These are phyloP conservation scores for Drosophila flavopinicola DNA, from an alignment of 2,888 invertebrate genomes.

Conservation along the genomic window DNA sequence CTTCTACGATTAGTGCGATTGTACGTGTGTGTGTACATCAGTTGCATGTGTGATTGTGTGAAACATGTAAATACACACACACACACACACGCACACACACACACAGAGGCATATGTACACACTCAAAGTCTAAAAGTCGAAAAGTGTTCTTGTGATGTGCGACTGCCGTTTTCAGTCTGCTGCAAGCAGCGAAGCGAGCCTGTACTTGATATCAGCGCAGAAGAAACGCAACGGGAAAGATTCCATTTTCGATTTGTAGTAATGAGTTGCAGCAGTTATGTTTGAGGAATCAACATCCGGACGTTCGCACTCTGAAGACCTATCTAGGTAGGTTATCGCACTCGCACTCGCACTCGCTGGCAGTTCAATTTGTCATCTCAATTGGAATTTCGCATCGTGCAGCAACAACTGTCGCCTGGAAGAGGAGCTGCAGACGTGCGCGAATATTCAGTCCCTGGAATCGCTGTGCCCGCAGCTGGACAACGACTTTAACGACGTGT, in stretches of 20 bases:
- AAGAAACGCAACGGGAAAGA: slow-evolving; percentile 4
- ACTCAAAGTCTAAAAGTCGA: slow-evolving; percentile 23
- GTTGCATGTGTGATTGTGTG: neutral
- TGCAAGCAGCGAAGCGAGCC: slow-evolving; percentile 26
- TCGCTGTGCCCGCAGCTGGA: slow-evolving; percentile 58
- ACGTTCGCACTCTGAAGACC: slow-evolving; percentile 65
- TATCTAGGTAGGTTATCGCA: slow-evolving; percentile 48
- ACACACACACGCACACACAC: neutral
- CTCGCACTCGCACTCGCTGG: neutral
- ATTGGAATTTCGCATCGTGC: too few relatives aligned
- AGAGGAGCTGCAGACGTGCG: slow-evolving; percentile 78
- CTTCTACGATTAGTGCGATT: slow-evolving; percentile 35
- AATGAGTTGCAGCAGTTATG: slow-evolving; percentile 53
- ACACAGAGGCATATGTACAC: neutral
- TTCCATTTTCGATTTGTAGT: slow-evolving; percentile 4
- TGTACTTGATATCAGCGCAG: slow-evolving; percentile 4
- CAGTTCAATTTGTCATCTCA: neutral
- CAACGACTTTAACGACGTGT: slow-evolving; percentile 75
- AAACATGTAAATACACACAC: slow-evolving; percentile 7
- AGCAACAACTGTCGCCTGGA: slow-evolving; percentile 64
- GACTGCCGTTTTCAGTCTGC: slow-evolving; percentile 61
- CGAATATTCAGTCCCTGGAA: slow-evolving; percentile 78
- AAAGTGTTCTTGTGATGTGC: slow-evolving; percentile 34
- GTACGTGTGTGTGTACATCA: neutral
- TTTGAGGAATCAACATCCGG: slow-evolving; percentile 68